Base-by-base conservation (phyloP, 2,888 invertebrate genomes). In the Automeris io region DNA sequence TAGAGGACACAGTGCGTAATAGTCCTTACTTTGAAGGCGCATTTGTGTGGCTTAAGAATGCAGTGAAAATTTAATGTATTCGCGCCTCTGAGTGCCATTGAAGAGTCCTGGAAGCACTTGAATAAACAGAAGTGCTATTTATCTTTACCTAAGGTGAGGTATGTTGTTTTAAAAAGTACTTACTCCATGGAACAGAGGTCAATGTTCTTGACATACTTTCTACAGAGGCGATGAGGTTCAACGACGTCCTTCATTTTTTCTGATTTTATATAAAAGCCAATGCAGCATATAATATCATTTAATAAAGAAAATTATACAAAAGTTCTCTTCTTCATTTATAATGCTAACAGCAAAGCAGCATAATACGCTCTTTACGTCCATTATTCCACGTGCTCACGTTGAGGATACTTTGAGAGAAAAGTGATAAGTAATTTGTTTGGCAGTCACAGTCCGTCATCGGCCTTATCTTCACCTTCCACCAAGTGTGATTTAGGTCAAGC, bases 71-170 rank as follows among this genome's bases (percentile, higher is more conserved):
- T 51, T 55, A 57, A 57, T 51, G 58, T 63, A 59, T 65, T 69
- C 57, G 51, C 61, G 52, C 58, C 61, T 63, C 54, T 51, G 56
- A 72, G 68, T 70, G 55, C 69, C 61, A 70, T 69, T 68, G 61
- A 61, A 60, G 47, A 51, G 61, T 67, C 72, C 69, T 72, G 66
- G 70, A 56, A 60, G 59, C 75, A 75, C 70, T 79, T 79, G 75
- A 51, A 61, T 61, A 70, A 73, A 76, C 65, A 73, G 59, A 65
- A 61, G 58, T 60, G 46, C 46, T 80, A 69, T 82, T 79, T 80
- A 64, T 68, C 70, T 80, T 76, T 66, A 64, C 65, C 63, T 70
- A 61, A 60, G 55, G 61, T 53, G 53, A 59, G 57, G 58, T 59
- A 59, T 71, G 73, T 78, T 75, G 70, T 77, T 71, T 70, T 73